These are phyloP conservation scores for Lamellibrachia columna DNA, from an alignment of 2,888 invertebrate genomes.

Conservation along the genomic window DNA sequence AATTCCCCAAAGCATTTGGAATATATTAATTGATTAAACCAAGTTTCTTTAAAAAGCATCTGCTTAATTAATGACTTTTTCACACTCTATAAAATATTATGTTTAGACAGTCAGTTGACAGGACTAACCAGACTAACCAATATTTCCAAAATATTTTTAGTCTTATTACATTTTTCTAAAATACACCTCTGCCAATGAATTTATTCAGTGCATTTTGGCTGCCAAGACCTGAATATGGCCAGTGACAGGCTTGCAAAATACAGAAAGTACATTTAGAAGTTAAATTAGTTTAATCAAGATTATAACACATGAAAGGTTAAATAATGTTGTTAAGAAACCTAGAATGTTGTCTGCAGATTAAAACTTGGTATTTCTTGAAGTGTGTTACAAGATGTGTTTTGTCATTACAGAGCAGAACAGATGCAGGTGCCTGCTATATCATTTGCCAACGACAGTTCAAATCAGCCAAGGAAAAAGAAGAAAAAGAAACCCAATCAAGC, in stretches of 20 bases:
- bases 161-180: too few relatives aligned
- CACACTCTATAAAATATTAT: not conserved
- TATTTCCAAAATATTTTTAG: not conserved
- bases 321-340: not conserved
- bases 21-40: not conserved
- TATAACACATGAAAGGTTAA: not conserved
- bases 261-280: not conserved
- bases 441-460: not conserved
- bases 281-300: not conserved
- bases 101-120: not conserved
- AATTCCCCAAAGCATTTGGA: not conserved
- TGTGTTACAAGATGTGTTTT: not conserved
- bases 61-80: not conserved
- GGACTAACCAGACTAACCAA: not conserved
- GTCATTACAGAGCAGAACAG: not conserved
- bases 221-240: not conserved
- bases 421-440: conserved; percentile 4
- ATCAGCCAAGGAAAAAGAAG: conserved; percentile 3
- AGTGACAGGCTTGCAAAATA: not conserved
- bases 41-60: not conserved
- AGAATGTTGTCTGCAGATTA: not conserved
- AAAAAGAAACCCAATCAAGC: not conserved
- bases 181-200: too few relatives aligned
- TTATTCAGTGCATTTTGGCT: too few relatives aligned
- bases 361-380: not conserved